A percentile compares a stretch with the other conserved stretches of the same genome.
These are phyloP conservation scores for Thunnus albacares DNA, from an alignment of 2,797 vertebrate species.

Conservation along the genomic window DNA sequence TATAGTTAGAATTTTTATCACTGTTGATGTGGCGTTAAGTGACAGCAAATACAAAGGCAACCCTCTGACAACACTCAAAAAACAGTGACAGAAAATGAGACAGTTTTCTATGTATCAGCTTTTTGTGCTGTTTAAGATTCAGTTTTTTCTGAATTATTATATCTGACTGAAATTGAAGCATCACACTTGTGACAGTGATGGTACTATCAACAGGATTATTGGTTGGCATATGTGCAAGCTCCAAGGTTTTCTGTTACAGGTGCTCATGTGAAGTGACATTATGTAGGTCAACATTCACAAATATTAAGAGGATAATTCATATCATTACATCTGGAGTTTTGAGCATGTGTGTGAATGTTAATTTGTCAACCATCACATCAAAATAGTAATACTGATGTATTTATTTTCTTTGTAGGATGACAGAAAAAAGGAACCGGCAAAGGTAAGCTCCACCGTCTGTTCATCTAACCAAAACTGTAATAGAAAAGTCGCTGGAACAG, in stretches of 20 bases:
- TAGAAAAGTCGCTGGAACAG: neutral
- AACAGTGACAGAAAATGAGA: neutral
- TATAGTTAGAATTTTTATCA: too few species aligned
- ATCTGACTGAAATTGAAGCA: neutral
- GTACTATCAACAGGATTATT: neutral
- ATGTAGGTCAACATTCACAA: neutral
- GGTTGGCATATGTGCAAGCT: neutral
- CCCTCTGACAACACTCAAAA: neutral
- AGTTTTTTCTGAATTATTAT: neutral
- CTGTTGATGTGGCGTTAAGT: neutral
- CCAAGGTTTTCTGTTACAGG: neutral
- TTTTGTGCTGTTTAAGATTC: too few species aligned
- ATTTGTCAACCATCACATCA: conserved; percentile 1
- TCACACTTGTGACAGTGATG: neutral
- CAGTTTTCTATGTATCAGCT: neutral
- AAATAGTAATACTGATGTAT: conserved; percentile 6
- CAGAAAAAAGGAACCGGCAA: conserved; percentile 70
- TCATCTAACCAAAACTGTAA: neutral
- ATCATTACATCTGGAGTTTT: neutral
- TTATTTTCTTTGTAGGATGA: conserved; percentile 81
- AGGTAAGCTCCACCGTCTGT: conserved; percentile 70
- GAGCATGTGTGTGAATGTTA: neutral
- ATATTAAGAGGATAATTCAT: neutral
- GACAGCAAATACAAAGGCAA: neutral
- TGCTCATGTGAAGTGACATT: neutral